phyloP scores from a whole-genome alignment of 2,113 vertebrate genomes.

The Rhinolophus sinicus region DNA sequence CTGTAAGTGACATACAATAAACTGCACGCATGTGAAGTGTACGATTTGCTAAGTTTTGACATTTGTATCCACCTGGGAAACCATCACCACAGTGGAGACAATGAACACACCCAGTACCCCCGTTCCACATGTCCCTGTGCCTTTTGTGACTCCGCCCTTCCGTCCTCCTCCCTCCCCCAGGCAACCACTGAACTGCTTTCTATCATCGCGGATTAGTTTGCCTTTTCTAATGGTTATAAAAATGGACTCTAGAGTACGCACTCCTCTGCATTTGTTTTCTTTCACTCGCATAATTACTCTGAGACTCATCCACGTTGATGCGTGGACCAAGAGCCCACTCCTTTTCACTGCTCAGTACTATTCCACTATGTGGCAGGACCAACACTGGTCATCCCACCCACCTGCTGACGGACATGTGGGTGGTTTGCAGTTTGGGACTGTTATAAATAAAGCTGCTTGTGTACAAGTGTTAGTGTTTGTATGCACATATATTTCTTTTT shows the following conservation, averaged over 20 bases:
- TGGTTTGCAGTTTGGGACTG: not conserved
- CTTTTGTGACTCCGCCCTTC: not conserved
- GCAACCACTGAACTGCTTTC: not conserved
- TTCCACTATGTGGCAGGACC: accelerated
- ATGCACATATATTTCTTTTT: not conserved
- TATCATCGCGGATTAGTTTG: not conserved
- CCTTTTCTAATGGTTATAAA: not conserved
- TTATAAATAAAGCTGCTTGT: not conserved
- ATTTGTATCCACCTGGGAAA: not conserved
- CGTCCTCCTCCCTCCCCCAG: not conserved
- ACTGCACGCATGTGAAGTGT: not conserved
- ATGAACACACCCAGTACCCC: not conserved
- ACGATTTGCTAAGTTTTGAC: not conserved
- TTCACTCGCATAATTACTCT: not conserved
- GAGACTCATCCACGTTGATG: not conserved
- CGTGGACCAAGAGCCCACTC: not conserved
- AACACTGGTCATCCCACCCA: too few species aligned
- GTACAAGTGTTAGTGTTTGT: not conserved
- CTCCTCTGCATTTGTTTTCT: not conserved
- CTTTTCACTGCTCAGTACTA: not conserved
- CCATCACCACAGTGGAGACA: not conserved
- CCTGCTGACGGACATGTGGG: accelerated
- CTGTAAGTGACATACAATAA: not conserved
- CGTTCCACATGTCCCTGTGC: accelerated
- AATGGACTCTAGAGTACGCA: not conserved